Percentiles rank a stretch among this genome's conserved stretches.
phyloP scores from a whole-genome alignment of 2,888 invertebrate species.

The Raillietiella orientalis region DNA sequence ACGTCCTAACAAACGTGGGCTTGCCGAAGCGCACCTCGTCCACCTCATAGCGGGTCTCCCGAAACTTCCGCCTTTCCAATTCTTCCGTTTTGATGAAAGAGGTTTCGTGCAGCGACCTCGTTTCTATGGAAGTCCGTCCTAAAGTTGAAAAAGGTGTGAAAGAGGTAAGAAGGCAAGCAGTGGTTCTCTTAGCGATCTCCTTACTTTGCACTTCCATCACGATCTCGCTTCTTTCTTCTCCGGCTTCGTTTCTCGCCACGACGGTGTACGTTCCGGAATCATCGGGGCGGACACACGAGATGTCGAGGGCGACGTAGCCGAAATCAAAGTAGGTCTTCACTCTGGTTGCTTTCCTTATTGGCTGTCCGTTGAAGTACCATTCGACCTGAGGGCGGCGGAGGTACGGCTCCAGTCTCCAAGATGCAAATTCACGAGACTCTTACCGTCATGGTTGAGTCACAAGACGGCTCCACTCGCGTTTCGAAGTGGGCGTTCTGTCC shows the following conservation, averaged over 20 bases:
- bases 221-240: conserved; percentile 50
- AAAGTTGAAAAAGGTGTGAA: conserved; percentile 6
- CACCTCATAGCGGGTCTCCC: conserved; percentile 58
- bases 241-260: conserved; percentile 60
- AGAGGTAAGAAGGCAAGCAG: conserved; percentile 10
- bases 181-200: conserved; percentile 12
- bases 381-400: conserved; percentile 26
- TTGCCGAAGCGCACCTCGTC: conserved; percentile 77
- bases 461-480: conserved; percentile 74
- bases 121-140: conserved; percentile 65
- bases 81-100: conserved; percentile 55
- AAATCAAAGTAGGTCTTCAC: conserved; percentile 87
- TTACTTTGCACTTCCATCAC: conserved; percentile 65
- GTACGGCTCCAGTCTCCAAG: conserved; percentile 10
- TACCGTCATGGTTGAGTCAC: conserved; percentile 49
- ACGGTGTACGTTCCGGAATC: conserved; percentile 80
- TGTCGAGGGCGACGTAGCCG: conserved; percentile 83
- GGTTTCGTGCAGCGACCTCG: conserved; percentile 59
- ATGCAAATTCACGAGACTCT: conserved; percentile 2
- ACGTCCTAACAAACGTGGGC: conserved; percentile 67
- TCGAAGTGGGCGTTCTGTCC: conserved; percentile 82
- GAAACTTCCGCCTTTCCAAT: conserved; percentile 49
- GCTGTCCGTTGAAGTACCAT: conserved; percentile 87
- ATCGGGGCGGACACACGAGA: conserved; percentile 61
- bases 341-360: conserved; percentile 55